These are phyloP conservation scores for Cephus runcator DNA, from an alignment of 2,888 invertebrate genomes.

Conservation along the genomic window DNA sequence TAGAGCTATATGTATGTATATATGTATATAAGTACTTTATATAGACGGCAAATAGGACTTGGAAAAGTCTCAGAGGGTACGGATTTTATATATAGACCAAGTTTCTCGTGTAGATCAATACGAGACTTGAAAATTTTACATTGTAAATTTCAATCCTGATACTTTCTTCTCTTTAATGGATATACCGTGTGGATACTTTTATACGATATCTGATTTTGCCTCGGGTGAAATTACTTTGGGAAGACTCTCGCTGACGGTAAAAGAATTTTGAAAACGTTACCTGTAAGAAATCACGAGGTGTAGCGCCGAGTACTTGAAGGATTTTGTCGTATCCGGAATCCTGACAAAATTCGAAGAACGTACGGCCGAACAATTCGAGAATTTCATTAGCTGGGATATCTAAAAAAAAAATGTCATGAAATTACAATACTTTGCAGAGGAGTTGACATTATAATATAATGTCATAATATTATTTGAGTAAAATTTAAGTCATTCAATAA, in stretches of 20 bases:
- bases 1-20: neutral
- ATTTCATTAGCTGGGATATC: conserved; percentile 92
- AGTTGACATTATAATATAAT: neutral
- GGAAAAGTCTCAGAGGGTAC: neutral
- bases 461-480: too few species aligned
- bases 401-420: conserved; percentile 64
- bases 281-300: conserved; percentile 94
- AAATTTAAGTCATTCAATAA: neutral
- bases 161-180: neutral
- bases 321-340: conserved; percentile 98
- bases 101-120: neutral
- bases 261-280: conserved; percentile 64
- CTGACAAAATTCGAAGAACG: conserved; percentile 96
- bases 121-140: neutral
- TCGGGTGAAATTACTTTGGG: neutral
- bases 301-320: conserved; percentile 92
- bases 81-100: neutral
- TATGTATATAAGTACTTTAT: too few species aligned
- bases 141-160: neutral
- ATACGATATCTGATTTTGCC: neutral
- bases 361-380: conserved; percentile 90
- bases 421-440: neutral
- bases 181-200: neutral
- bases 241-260: neutral
- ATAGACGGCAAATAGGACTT: too few species aligned